Conservation (phyloP, 2,888 invertebrate species). For the Diadegma fenestrale region DNA sequence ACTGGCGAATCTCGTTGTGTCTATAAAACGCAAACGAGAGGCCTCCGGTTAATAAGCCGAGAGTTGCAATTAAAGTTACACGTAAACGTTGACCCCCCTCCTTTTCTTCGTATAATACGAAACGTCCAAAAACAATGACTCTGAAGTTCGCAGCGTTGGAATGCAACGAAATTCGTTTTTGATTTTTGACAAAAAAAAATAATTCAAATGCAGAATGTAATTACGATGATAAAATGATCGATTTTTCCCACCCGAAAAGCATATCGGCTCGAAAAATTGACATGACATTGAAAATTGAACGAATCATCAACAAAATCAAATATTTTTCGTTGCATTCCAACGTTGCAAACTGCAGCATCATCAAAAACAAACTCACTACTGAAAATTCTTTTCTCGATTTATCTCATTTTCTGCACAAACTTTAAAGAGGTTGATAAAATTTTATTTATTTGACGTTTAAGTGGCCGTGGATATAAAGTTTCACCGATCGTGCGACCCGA, state of each 20-base stretch:
- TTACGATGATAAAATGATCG: too few species aligned
- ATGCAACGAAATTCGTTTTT: too few species aligned
- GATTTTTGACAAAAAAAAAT: too few species aligned
- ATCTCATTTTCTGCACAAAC: background rate
- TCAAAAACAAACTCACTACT: background rate
- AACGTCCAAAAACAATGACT: background rate
- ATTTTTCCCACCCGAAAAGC: too few species aligned
- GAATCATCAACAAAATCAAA: too few species aligned
- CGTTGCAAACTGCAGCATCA: too few species aligned
- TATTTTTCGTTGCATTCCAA: too few species aligned
- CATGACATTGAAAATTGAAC: too few species aligned
- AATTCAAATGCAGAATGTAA: too few species aligned
- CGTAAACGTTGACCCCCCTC: background rate
- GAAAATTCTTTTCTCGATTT: background rate
- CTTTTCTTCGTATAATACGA: background rate
- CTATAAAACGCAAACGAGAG: conserved; percentile 8
- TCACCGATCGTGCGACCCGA: background rate
- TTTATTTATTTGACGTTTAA: background rate
- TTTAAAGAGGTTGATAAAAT: background rate
- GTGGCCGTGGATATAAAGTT: background rate
- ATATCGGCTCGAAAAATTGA: too few species aligned
- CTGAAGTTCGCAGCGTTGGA: too few species aligned
- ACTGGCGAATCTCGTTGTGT: conserved; percentile 14
- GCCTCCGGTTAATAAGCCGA: background rate
- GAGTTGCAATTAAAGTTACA: background rate